These are phyloP conservation scores for Mamestra brassicae DNA, from an alignment of 2,888 invertebrate species.

Conservation along the genomic window DNA sequence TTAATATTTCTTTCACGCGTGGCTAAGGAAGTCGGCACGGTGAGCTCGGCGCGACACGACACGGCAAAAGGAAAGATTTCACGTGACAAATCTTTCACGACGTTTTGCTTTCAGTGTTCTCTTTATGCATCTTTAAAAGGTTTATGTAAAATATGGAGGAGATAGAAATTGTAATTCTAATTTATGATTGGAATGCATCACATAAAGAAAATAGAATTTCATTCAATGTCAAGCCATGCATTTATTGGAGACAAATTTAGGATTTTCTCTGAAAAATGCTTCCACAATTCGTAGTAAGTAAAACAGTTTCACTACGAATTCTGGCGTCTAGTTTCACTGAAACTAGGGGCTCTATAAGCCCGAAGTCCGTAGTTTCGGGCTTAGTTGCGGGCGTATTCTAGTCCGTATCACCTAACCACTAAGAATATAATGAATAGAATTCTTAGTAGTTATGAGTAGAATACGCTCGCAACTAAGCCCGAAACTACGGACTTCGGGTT, in stretches of 20 bases:
- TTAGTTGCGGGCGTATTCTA: no score
- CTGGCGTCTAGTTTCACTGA: no score
- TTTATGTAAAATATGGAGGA: neutral
- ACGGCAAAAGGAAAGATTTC: constrained; percentile 18
- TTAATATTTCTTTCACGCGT: constrained; percentile 71
- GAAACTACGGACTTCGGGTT: no score
- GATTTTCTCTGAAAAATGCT: neutral
- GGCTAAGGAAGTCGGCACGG: constrained; percentile 44
- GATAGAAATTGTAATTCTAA: neutral
- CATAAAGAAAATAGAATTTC: neutral
- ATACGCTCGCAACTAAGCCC: no score
- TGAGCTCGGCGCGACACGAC: constrained; percentile 24
- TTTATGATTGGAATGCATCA: constrained; percentile 1
- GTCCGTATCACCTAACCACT: no score
- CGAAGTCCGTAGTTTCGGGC: no score
- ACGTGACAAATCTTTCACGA: constrained; percentile 24
- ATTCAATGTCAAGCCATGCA: no score
- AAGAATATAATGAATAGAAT: no score
- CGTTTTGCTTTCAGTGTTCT: constrained; percentile 18
- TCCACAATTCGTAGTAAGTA: neutral
- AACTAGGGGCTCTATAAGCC: neutral
- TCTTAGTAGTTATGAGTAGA: no score
- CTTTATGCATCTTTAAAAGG: constrained; percentile 11
- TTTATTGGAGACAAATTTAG: no score
- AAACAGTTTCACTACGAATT: neutral